Evolutionary conservation across 2,888 invertebrate genomes (phyloP).

Genomic region (Lycophotia porphyrea): DNA sequence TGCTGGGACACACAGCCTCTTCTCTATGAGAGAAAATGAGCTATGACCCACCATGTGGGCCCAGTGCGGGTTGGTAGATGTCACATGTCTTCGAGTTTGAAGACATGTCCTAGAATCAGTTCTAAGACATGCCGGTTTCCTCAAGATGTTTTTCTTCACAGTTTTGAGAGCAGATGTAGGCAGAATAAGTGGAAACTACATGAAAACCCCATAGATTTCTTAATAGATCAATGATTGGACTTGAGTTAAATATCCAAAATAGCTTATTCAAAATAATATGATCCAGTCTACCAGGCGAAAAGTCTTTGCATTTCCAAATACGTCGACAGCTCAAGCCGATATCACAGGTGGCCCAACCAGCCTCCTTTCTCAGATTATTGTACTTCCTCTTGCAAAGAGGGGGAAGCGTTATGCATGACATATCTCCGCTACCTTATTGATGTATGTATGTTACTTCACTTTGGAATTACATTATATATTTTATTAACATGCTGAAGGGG

Average conservation of each 20-base stretch:
- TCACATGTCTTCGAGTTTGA: too few relatives aligned
- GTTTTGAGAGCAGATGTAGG: too few relatives aligned
- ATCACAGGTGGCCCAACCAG: slow-evolving; percentile 53
- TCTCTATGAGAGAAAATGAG: too few relatives aligned
- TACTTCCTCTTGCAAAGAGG: slow-evolving; percentile 44
- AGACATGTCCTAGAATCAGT: too few relatives aligned
- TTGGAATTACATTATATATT: slow-evolving; percentile 31
- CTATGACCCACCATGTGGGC: too few relatives aligned
- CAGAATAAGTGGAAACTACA: not conserved
- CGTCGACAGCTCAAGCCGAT: slow-evolving; percentile 20
- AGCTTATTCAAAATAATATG: not conserved
- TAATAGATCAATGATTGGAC: not conserved
- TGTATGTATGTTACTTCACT: slow-evolving; percentile 23
- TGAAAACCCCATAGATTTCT: not conserved
- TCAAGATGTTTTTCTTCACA: too few relatives aligned
- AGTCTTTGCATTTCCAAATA: slow-evolving; percentile 21
- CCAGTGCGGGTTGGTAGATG: too few relatives aligned
- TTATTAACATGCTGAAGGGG: slow-evolving; percentile 43
- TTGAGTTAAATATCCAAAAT: not conserved
- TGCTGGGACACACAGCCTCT: too few relatives aligned
- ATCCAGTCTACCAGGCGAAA: not conserved
- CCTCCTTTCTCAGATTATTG: slow-evolving; percentile 56
- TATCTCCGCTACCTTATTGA: slow-evolving; percentile 52
- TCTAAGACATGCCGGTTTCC: too few relatives aligned
- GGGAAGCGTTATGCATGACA: slow-evolving; percentile 56